Conservation (phyloP, 2,888 invertebrate genomes). For the Dicroscelio sp. region DNA sequence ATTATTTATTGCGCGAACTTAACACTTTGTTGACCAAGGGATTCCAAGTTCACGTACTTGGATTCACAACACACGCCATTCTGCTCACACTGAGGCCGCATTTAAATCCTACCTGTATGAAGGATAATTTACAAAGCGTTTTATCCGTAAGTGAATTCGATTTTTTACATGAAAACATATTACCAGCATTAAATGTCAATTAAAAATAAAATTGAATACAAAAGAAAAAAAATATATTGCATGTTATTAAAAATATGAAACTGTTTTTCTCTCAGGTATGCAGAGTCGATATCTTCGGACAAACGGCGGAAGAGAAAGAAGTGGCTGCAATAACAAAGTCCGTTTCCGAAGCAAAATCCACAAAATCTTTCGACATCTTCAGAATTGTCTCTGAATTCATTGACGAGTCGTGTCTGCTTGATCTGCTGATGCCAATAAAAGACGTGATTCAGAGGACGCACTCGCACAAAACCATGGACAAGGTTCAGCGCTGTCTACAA, state of each 20-base stretch:
- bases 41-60: slow-evolving; percentile 98
- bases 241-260: too few species aligned
- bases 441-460: slow-evolving; percentile 95
- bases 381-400: slow-evolving; percentile 96
- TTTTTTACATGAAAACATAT: too few species aligned
- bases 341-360: slow-evolving; percentile 96
- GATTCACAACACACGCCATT: slow-evolving; percentile 97
- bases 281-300: slow-evolving; percentile 97
- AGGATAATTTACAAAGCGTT: slow-evolving; percentile 95
- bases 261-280: slow-evolving; percentile 92
- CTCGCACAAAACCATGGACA: slow-evolving; percentile 95
- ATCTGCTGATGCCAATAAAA: slow-evolving; percentile 96
- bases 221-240: background rate
- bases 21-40: slow-evolving; percentile 96
- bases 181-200: background rate
- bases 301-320: slow-evolving; percentile 97
- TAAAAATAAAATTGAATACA: background rate
- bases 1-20: slow-evolving; percentile 96
- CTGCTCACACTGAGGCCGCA: slow-evolving; percentile 94
- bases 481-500: slow-evolving; percentile 96
- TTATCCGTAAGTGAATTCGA: slow-evolving; percentile 92
- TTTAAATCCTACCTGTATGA: slow-evolving; percentile 96
- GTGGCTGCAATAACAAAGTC: slow-evolving; percentile 96
- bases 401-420: slow-evolving; percentile 95
- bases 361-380: slow-evolving; percentile 97